Base-by-base conservation (phyloP, 2,113 vertebrate species). In the Passer montanus region DNA sequence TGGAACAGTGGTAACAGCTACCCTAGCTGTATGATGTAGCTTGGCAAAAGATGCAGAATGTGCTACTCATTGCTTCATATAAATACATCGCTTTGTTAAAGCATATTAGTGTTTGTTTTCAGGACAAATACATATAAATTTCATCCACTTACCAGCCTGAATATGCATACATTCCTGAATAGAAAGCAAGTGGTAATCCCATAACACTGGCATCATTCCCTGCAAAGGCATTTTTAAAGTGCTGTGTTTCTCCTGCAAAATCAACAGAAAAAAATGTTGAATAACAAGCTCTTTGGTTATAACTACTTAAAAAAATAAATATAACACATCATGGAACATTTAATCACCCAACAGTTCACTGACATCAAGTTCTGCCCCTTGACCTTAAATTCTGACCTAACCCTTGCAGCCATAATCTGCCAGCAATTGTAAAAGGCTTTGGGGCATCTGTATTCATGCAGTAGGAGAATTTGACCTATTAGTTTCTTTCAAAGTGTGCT, bases 91-190 rank as follows among this genome's bases (percentile, higher is more conserved):
- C 56, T 84, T 43, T 59, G 9, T 39, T 84, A 80, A 17, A 63
- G 10, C 20, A 67, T 21, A 46, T 18, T 60, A 79, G 14, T 41
- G 12, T 11, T 69, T 47, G 31, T 37, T 82, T 87, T 55, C 76
- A 80, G 20, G 35, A 59, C 10, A 84, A 69, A 74, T n/a, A 35
- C 1, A 3, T 43, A 4, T 2, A 79, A 66, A 2, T 85, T 84
- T 90, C 31, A 62, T 84, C 33, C 73, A 98, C 99, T 98, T 98
- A 99, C 99, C 99, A 99, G 83, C 99, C 99, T 75, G 99, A 98
- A 30, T 99, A 99, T 20, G 99, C 99, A 64, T 99, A 99, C 99
- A 99, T 99, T 97, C 99, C 99, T 47, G 99, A 99, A 97, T 99
- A 99, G 96, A 99, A 99, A 47, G 99, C 99, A 92, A 99, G 96